phyloP scores from a whole-genome alignment of 2,888 invertebrate genomes.

The Ormyrus rosae region DNA sequence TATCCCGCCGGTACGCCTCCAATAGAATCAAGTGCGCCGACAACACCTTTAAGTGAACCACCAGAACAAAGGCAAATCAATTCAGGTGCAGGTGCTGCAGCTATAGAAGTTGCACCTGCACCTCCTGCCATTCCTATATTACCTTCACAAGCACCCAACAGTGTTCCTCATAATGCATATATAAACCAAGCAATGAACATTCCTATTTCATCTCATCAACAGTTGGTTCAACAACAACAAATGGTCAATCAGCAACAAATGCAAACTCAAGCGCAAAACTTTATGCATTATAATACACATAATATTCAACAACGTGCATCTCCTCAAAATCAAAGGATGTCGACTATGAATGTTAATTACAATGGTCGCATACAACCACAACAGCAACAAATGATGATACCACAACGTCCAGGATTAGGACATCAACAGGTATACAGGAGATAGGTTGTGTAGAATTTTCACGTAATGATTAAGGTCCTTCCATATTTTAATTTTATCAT shows the following conservation, averaged over 20 bases:
- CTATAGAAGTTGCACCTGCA: slow-evolving; percentile 17
- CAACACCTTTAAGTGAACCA: slow-evolving; percentile 67
- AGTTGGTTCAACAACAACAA: slow-evolving; percentile 67
- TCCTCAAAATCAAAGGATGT: slow-evolving; percentile 65
- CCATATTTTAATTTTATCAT: too few species aligned
- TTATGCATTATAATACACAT: slow-evolving; percentile 74
- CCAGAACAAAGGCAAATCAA: slow-evolving; percentile 48
- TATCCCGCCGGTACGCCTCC: slow-evolving; percentile 79
- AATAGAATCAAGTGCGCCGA: slow-evolving; percentile 69
- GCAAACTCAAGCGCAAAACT: slow-evolving; percentile 73
- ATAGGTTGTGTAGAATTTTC: slow-evolving; percentile 23
- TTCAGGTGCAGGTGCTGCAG: slow-evolving; percentile 29
- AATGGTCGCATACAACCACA: slow-evolving; percentile 69
- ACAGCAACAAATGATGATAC: slow-evolving; percentile 63
- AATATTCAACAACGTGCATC: slow-evolving; percentile 71
- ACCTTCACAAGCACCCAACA: slow-evolving; percentile 28
- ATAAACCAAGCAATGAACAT: slow-evolving; percentile 48
- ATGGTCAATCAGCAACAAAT: slow-evolving; percentile 64
- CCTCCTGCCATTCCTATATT: slow-evolving; percentile 16
- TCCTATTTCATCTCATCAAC: slow-evolving; percentile 51
- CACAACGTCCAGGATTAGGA: slow-evolving; percentile 68
- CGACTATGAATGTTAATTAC: slow-evolving; percentile 64
- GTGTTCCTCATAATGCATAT: slow-evolving; percentile 39
- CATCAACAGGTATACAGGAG: slow-evolving; percentile 69
- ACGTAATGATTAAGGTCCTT: too few species aligned